These are phyloP conservation scores for Recurvirostra avosetta DNA, from an alignment of 2,113 vertebrate species.

Conservation along the genomic window DNA sequence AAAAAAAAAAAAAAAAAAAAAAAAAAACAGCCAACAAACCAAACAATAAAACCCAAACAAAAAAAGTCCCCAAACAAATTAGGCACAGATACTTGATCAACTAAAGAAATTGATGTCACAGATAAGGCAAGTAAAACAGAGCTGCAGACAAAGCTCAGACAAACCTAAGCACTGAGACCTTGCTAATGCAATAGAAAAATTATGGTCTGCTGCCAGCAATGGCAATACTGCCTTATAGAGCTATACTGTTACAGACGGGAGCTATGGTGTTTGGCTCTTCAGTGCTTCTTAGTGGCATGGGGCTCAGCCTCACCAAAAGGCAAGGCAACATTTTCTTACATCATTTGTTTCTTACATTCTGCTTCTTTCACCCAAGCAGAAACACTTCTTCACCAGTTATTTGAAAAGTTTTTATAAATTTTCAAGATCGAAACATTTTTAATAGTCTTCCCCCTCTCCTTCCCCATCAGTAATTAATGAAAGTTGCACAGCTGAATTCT, in stretches of 20 bases:
- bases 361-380: neutral
- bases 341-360: neutral
- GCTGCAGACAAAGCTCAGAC: neutral
- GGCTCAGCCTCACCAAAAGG: neutral
- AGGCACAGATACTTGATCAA: neutral
- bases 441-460: neutral
- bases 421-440: neutral
- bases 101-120: neutral
- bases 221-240: neutral
- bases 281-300: neutral
- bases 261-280: neutral
- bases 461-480: neutral
- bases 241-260: too few species aligned
- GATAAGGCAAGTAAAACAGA: neutral
- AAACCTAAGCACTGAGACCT: neutral
- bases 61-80: neutral
- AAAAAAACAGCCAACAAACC: neutral
- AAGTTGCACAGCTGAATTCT: neutral
- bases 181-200: neutral
- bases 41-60: neutral
- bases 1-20: too few species aligned
- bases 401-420: neutral
- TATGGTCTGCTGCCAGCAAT: neutral
- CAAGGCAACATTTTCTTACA: neutral
- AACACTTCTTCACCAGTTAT: neutral